phyloP scores from a whole-genome alignment of 2,113 vertebrate species.

The Perca flavescens region DNA sequence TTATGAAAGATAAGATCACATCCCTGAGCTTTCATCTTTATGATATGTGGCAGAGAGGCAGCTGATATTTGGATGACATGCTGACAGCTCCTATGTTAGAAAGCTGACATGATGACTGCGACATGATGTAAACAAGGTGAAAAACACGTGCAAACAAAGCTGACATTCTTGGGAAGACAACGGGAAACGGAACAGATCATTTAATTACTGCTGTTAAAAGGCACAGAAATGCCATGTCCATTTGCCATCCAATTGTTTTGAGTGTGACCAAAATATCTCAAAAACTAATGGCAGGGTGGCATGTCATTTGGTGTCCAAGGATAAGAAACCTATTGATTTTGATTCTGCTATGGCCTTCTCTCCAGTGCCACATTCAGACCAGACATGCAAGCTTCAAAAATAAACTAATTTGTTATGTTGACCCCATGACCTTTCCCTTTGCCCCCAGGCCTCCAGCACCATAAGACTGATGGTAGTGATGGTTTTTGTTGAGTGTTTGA shows the following conservation, averaged over 20 bases:
- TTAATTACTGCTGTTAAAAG: neutral
- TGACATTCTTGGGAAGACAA: constrained; percentile 9
- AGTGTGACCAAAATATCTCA: neutral
- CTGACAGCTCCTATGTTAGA: constrained; percentile 51
- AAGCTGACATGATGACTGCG: constrained; percentile 37
- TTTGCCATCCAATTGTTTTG: neutral
- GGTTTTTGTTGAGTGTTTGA: neutral
- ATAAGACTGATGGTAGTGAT: neutral
- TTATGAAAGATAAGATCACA: constrained; percentile 59
- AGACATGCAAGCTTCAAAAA: constrained; percentile 6
- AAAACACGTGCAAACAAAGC: constrained; percentile 47
- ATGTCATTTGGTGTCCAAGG: neutral
- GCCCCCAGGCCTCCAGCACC: neutral
- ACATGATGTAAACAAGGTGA: constrained; percentile 64
- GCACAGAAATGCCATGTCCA: neutral
- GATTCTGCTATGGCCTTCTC: neutral
- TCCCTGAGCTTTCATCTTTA: constrained; percentile 65
- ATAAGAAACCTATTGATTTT: neutral
- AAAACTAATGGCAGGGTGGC: neutral
- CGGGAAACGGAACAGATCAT: neutral
- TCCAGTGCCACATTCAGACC: neutral
- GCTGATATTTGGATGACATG: constrained; percentile 52
- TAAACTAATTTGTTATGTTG: constrained; percentile 3
- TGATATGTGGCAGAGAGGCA: constrained; percentile 47
- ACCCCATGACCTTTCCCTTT: neutral